Evolutionary conservation across 2,888 invertebrate species (phyloP), one percentile per base, ranked within the genome.

Genomic region (Polymixis flavicincta): DNA sequence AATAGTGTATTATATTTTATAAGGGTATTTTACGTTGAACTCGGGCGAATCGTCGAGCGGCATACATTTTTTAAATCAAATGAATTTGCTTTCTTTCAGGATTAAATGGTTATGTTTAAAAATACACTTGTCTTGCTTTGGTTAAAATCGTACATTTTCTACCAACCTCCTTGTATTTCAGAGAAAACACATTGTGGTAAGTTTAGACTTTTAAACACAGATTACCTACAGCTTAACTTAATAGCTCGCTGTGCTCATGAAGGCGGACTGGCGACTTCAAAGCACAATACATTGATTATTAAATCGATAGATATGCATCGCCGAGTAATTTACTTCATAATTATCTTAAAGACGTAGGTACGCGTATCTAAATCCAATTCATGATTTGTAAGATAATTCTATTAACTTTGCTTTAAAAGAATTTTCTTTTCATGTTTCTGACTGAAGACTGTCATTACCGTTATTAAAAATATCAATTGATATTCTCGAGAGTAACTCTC

Each of bases 1-100:
- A 76, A 76, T 74, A 67, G 74, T 54, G 78, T 82, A 84, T 75
- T 85, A 78, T 71, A 71, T 80, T 82, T 81, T 71, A 64, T 71
- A 83, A 59, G 64, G 48, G 42, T 64, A 55, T 72, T 85, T 75
- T 59, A 61, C 61, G 68, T 60, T 55, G 55, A 82, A 70, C 42
- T 75, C 55, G 48, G 32, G n/a, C 52, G 70, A 59, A 69, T 32
- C 54, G 54, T 61, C 64, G 59, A 22, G 48, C 42, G 54, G 55
- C 32, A 69, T 69, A 75, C 32, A 74, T 59, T 76, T 76, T 76
- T 71, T 61, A 74, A 83, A 85, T 65, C 60, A 78, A 70, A 80
- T 74, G 55, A 72, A 28, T 50, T 60, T 63, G 28, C 52, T 72
- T 66, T 76, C 55, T 71, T 72, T 37, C n/a, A 52, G 52, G 55